Conservation (phyloP, 2,888 invertebrate species). For the Xylota segnis region DNA sequence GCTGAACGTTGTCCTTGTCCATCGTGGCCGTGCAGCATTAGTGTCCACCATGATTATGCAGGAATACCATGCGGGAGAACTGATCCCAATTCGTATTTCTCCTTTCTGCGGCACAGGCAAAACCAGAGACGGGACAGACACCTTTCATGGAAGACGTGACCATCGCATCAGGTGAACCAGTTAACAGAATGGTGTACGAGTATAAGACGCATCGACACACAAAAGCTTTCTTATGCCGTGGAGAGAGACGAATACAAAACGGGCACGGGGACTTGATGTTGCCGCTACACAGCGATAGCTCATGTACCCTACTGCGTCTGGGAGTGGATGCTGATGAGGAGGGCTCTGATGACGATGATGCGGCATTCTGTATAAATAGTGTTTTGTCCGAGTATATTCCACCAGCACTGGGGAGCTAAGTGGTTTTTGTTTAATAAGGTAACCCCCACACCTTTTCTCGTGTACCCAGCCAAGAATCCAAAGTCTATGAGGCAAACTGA, state of each 20-base stretch:
- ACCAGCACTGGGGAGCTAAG: constrained; percentile 56
- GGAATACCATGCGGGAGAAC: constrained; percentile 70
- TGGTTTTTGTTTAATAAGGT: constrained; percentile 76
- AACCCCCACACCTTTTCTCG: constrained; percentile 21
- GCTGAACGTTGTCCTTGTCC: constrained; percentile 47
- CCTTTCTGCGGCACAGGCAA: constrained; percentile 53
- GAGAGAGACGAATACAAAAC: constrained; percentile 16
- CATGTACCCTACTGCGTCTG: constrained; percentile 35
- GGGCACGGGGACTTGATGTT: constrained; percentile 61
- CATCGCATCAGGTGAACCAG: constrained; percentile 69
- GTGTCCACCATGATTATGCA: constrained; percentile 66
- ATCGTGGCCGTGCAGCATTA: constrained; percentile 54
- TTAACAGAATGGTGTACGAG: constrained; percentile 69
- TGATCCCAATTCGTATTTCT: constrained; percentile 72
- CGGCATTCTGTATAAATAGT: constrained; percentile 69
- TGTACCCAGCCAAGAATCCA: constrained; percentile 42
- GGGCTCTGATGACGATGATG: constrained; percentile 58
- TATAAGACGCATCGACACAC: constrained; percentile 74
- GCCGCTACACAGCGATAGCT: constrained; percentile 63
- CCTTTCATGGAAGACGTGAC: constrained; percentile 75
- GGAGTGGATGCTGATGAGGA: constrained; percentile 47
- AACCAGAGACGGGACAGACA: constrained; percentile 55
- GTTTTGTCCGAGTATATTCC: constrained; percentile 52
- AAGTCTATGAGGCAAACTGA: constrained; percentile 42
- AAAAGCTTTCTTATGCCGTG: constrained; percentile 68